phyloP scores from a whole-genome alignment of 92 coral and sea anemone genomes.

The Zoanthus gigantus region DNA sequence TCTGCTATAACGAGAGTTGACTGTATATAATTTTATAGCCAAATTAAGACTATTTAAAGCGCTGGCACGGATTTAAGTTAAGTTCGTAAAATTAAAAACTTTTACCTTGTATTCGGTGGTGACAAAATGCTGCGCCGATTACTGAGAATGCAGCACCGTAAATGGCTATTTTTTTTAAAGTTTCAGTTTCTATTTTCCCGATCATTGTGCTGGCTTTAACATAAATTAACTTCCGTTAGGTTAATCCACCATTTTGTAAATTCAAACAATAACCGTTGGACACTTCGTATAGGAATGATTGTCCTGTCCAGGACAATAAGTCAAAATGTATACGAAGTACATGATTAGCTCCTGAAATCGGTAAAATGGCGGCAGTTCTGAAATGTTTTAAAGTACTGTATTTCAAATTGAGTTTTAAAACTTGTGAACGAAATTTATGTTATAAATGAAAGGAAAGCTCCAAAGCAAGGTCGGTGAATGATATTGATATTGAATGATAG shows the following conservation, averaged over 20 bases:
- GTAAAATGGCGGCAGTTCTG: conserved; percentile 43
- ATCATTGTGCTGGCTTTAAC: conserved; percentile 1
- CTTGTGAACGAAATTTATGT: background rate
- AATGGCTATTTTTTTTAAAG: conserved; percentile 81
- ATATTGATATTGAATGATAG: background rate
- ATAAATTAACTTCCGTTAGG: background rate
- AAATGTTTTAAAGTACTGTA: background rate
- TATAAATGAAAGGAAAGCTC: conserved; percentile 28
- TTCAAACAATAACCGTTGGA: background rate
- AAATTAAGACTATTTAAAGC: too few relatives aligned
- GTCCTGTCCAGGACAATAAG: conserved; percentile 8
- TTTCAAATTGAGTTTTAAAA: background rate
- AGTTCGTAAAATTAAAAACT: background rate
- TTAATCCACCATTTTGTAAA: conserved; percentile 24
- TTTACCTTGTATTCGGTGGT: conserved; percentile 93
- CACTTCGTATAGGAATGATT: conserved; percentile 7
- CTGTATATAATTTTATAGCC: too few relatives aligned
- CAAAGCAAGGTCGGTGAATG: conserved; percentile 35
- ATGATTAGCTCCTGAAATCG: background rate
- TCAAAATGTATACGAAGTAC: conserved; percentile 9
- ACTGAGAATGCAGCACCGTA: conserved; percentile 91
- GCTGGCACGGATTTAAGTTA: too few relatives aligned
- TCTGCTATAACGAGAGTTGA: too few relatives aligned
- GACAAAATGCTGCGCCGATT: conserved; percentile 86
- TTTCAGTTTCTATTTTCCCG: conserved; percentile 44